Percentiles rank a stretch among this genome's conserved stretches.
phyloP scores from a whole-genome alignment of 2,888 invertebrate genomes.

The Bombylius discolor region DNA sequence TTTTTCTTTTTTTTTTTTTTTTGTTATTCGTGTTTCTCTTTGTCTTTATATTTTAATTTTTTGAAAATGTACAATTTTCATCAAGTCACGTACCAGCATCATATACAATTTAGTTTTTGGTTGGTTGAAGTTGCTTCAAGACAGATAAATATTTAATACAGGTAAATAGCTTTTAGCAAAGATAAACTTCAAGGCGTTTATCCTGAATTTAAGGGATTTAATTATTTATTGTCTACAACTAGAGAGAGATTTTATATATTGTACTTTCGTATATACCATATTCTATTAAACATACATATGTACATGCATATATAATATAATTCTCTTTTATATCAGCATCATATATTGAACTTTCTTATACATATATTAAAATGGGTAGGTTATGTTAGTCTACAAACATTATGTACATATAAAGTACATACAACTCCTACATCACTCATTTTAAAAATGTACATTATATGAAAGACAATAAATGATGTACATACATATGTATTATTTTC shows the following conservation, averaged over 20 bases:
- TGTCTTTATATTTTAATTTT: too few species aligned
- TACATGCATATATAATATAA: neutral
- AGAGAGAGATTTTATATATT: neutral
- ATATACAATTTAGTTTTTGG: neutral
- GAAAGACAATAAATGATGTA: too few species aligned
- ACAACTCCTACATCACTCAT: too few species aligned
- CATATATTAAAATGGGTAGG: too few species aligned
- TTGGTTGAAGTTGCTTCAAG: neutral
- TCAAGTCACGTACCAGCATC: neutral
- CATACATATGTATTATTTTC: too few species aligned
- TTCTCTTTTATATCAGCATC: too few species aligned
- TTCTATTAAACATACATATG: neutral
- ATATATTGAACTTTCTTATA: too few species aligned
- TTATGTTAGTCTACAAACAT: too few species aligned
- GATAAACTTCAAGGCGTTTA: conserved; percentile 13
- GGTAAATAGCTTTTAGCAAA: conserved; percentile 13
- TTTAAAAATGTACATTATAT: too few species aligned
- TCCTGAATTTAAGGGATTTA: conserved; percentile 12
- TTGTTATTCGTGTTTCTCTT: too few species aligned
- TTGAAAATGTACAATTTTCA: neutral
- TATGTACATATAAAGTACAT: too few species aligned
- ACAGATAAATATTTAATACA: conserved; percentile 11
- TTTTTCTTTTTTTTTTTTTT: too few species aligned
- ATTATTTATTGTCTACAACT: conserved; percentile 10
- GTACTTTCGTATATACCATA: neutral